phyloP scores from a whole-genome alignment of 2,113 vertebrate species.

The Protobothrops mucrosquamatus region DNA sequence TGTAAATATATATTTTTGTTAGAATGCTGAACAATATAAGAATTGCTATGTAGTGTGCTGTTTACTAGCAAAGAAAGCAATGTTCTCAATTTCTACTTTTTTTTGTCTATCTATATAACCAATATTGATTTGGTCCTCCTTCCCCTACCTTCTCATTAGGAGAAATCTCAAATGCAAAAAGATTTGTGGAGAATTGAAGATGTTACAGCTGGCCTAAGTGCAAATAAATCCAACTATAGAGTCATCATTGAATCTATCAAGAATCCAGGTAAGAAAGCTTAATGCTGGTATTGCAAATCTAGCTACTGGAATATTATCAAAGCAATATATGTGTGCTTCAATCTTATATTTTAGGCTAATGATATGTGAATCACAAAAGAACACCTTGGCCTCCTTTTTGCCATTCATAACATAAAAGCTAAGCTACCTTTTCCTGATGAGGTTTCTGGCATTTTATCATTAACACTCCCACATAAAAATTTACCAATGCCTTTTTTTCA shows the following conservation, averaged over 20 bases:
- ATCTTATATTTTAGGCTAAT: not conserved
- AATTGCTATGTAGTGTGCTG: not conserved
- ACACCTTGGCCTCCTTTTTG: not conserved
- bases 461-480: no score
- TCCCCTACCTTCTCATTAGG: conserved; percentile 59
- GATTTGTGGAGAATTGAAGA: conserved; percentile 98
- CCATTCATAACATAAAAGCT: not conserved
- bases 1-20: not conserved
- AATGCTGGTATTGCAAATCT: conserved; percentile 3
- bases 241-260: conserved; percentile 91
- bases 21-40: not conserved
- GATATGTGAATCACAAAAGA: not conserved
- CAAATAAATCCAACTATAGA: conserved; percentile 92
- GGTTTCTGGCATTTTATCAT: not conserved
- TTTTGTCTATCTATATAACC: not conserved
- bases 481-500: not conserved
- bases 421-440: not conserved
- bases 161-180: conserved; percentile 91
- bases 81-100: not conserved
- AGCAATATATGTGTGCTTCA: not conserved
- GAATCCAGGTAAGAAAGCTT: conserved; percentile 83
- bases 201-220: conserved; percentile 91
- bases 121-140: not conserved
- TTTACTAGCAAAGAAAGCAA: not conserved
- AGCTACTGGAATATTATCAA: not conserved